A percentile compares a stretch with the other conserved stretches of the same genome.
These are phyloP conservation scores for Orgyia antiqua DNA, from an alignment of 2,888 invertebrate genomes.

Conservation along the genomic window DNA sequence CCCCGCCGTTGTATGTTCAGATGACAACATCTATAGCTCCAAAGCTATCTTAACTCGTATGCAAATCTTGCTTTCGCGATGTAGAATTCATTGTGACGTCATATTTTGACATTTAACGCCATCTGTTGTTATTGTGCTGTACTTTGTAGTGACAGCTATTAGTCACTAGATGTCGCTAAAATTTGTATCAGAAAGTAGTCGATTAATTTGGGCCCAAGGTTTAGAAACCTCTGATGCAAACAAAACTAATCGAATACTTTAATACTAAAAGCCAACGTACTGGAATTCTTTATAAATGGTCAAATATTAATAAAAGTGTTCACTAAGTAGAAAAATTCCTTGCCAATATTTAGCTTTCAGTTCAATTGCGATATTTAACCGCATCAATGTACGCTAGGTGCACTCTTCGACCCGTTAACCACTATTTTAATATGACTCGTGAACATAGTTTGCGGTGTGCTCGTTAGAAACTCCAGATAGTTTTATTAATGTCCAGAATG, in stretches of 20 bases:
- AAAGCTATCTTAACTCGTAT: no score
- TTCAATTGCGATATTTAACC: no score
- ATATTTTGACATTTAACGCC: no score
- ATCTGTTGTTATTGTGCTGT: no score
- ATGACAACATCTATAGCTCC: no score
- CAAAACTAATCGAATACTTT: constrained; percentile 32
- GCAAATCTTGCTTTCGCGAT: no score
- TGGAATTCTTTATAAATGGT: constrained; percentile 27
- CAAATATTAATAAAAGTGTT: constrained; percentile 10
- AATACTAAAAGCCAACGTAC: constrained; percentile 31
- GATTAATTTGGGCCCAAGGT: constrained; percentile 32
- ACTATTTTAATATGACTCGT: constrained; percentile 51
- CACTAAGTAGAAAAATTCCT: constrained; percentile 16
- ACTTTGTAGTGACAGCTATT: no score
- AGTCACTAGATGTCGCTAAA: no score
- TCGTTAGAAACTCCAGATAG: constrained; percentile 48
- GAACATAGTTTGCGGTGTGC: constrained; percentile 46
- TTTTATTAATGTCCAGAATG: constrained; percentile 66
- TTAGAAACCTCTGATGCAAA: constrained; percentile 24
- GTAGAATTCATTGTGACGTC: no score
- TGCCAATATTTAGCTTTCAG: constrained; percentile 3
- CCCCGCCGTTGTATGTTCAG: no score
- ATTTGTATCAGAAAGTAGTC: constrained; percentile 9
- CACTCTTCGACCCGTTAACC: no score
- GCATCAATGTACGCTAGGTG: no score